phyloP scores from a whole-genome alignment of 2,113 vertebrate species.

The Thomomys bottae region DNA sequence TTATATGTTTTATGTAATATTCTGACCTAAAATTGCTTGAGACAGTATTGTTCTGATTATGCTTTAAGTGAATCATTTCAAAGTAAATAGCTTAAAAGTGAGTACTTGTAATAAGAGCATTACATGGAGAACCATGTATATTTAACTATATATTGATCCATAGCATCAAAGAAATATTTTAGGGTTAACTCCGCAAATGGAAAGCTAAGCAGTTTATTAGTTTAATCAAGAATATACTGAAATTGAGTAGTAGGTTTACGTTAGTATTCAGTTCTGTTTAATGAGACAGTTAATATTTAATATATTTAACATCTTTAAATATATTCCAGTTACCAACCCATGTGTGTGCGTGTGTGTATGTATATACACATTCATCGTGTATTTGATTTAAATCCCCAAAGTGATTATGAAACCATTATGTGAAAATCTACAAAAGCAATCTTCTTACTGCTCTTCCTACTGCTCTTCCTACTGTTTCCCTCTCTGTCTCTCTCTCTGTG shows the following conservation, averaged over 20 bases:
- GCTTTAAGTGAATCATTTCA: constrained; percentile 27
- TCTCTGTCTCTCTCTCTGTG: no score
- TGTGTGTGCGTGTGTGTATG: rapidly evolving
- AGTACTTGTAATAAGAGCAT: not conserved
- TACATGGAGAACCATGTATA: not conserved
- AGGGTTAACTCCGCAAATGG: not conserved
- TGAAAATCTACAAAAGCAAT: constrained; percentile 15
- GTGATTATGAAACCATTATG: not conserved
- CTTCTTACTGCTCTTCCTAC: not conserved
- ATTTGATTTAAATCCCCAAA: not conserved
- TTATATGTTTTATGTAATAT: not conserved
- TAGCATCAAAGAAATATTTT: not conserved
- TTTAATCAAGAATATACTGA: constrained; percentile 13
- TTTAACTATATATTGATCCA: not conserved
- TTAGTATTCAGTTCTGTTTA: constrained; percentile 18
- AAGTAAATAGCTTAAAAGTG: not conserved
- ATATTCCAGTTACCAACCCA: not conserved
- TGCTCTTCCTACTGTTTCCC: no score
- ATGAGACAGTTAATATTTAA: not conserved
- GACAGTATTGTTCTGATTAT: not conserved
- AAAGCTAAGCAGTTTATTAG: not conserved
- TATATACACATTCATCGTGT: rapidly evolving
- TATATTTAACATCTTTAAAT: not conserved
- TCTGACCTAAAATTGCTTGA: constrained; percentile 14
- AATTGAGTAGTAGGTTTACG: not conserved